Base-by-base conservation (phyloP, 2,113 vertebrate species). In the Carassius carassius region DNA sequence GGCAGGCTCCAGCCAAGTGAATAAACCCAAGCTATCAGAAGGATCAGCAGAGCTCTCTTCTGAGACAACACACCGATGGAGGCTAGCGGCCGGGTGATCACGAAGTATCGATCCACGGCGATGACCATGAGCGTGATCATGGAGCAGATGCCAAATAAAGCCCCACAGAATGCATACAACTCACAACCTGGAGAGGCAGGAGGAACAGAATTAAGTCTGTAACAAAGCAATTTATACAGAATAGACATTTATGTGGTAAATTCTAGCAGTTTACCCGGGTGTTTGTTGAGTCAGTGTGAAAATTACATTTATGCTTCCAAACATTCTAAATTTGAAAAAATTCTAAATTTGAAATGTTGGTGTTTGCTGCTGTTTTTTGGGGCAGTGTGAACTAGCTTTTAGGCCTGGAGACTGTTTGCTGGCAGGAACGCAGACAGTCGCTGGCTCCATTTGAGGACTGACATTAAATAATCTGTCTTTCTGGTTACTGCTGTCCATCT, bases 61-160 rank as follows among this genome's bases (percentile, higher is more conserved):
- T 95, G 97, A 83, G 97, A 97, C 63, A 95, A 95, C 82, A 91
- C 90, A 62, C 97, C 96, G 0, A 97, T 93, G 79, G 97, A 95
- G 84, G 96, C 94, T 91, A 99, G 93, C 1, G 98, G 98, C 76
- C 94, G 95, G 1, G 96, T 99, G 93, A 99, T 98, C 86, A 97
- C 98, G 86, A 98, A 93, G 54, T 97, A 99, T 83, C 97, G 96
- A 93, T 99, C 98, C 93, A 97, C 90, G 7, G 97, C 96, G 78
- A 99, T 98, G 89, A 96, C 96, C 92, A 89, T 96, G 89, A 99
- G 94, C 14, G 97, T 99, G 65, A 98, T 97, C 98, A 99, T 99
- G 85, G 98, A 98, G 89, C 97, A 96, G 91, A 99, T 98, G 84
- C 97, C 98, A 87, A 98, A 99, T 72, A 99, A 94, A 35, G 98